Conservation (phyloP, 2,797 vertebrate species). For the Pangasius mekongensis region DNA sequence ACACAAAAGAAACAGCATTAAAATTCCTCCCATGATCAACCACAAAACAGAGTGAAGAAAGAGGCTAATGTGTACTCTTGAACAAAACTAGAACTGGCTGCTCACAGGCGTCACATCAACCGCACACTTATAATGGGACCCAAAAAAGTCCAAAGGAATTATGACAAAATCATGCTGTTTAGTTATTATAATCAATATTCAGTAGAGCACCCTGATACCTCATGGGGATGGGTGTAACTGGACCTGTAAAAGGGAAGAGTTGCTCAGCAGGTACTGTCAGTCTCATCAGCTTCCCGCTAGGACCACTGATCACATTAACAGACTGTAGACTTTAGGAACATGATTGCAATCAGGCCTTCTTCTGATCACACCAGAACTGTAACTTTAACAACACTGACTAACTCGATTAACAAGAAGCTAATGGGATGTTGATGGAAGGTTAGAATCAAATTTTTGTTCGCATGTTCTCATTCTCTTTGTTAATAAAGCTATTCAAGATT, state of each 20-base stretch:
- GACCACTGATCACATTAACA: conserved; percentile 43
- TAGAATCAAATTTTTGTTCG: neutral
- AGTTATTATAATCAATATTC: conserved; percentile 22
- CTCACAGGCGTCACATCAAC: neutral
- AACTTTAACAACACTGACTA: neutral
- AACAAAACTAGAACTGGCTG: neutral
- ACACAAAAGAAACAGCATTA: neutral
- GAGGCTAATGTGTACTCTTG: neutral
- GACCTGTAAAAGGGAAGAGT: conserved; percentile 25
- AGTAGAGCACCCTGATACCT: conserved; percentile 12
- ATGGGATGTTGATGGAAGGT: neutral
- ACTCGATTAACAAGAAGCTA: conserved; percentile 10
- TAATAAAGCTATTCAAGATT: neutral
- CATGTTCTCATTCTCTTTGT: neutral
- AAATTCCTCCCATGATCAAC: neutral
- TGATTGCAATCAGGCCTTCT: conserved; percentile 23
- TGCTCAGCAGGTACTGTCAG: conserved; percentile 53
- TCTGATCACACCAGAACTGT: neutral
- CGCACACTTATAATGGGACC: neutral
- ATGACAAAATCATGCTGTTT: neutral
- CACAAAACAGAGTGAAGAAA: neutral
- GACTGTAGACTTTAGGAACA: conserved; percentile 42
- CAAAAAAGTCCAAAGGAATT: neutral
- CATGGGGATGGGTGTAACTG: conserved; percentile 57
- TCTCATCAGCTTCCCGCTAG: conserved; percentile 53